Evolutionary conservation across 2,113 vertebrate genomes (phyloP).

Genomic region (Neoarius graeffei): DNA sequence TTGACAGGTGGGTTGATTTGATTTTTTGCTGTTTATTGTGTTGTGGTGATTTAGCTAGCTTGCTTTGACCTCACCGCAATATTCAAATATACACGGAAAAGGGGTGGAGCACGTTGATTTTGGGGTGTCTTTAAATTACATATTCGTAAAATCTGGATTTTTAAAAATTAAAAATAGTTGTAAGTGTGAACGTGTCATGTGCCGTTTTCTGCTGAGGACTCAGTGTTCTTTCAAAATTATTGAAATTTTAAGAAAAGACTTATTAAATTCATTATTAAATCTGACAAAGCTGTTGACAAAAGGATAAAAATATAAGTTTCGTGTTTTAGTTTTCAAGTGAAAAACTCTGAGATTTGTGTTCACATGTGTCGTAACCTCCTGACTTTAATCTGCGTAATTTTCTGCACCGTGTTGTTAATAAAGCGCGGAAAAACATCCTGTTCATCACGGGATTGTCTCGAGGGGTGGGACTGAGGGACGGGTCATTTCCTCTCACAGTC

Average conservation of each 20-base stretch:
- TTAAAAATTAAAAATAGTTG: not conserved
- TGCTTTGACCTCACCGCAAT: not conserved
- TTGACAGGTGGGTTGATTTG: too few relatives aligned
- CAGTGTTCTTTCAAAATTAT: too few relatives aligned
- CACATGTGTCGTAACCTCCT: constrained; percentile 46
- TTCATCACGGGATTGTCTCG: constrained; percentile 40
- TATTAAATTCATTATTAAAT: not conserved
- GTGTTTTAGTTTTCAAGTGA: not conserved
- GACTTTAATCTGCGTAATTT: constrained; percentile 73
- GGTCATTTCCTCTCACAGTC: not conserved
- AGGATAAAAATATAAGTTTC: not conserved
- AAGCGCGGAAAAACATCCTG: constrained; percentile 32
- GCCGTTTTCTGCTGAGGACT: too few relatives aligned
- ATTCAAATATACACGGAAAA: too few relatives aligned
- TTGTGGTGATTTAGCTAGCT: too few relatives aligned
- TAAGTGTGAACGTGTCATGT: not conserved
- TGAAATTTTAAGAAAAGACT: not conserved
- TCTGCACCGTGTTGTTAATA: constrained; percentile 68
- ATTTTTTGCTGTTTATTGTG: too few relatives aligned
- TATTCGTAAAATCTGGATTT: too few relatives aligned
- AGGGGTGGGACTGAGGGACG: constrained; percentile 31
- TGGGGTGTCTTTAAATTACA: too few relatives aligned
- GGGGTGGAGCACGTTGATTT: too few relatives aligned
- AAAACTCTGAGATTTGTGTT: not conserved
- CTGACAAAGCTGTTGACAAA: not conserved